phyloP scores from a whole-genome alignment of 64 coral and sea anemone genomes.

The Stylophora pistillata region DNA sequence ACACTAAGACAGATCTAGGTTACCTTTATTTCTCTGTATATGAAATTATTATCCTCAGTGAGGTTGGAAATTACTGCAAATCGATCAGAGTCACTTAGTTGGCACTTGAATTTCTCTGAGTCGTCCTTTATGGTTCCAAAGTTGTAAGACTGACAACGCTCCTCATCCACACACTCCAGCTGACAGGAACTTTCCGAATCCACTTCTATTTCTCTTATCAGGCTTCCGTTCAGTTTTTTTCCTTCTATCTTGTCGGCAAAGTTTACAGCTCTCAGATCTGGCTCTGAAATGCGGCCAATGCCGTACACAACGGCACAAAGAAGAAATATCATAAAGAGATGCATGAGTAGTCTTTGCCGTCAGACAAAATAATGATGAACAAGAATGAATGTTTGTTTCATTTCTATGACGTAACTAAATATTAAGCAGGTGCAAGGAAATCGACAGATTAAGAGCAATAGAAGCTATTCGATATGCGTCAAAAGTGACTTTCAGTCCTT shows the following conservation, averaged over 20 bases:
- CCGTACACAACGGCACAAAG: background rate
- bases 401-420: too few relatives aligned
- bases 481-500: too few relatives aligned
- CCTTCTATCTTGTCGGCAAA: background rate
- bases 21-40: background rate
- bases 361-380: too few relatives aligned
- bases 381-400: too few relatives aligned
- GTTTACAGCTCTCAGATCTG: background rate
- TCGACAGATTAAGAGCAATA: too few relatives aligned
- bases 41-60: background rate
- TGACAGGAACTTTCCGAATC: slow-evolving; percentile 2
- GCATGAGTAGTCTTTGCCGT: background rate
- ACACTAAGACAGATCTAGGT: background rate
- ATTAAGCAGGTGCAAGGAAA: too few relatives aligned
- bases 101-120: background rate
- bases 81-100: slow-evolving; percentile 1
- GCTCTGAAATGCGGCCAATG: background rate
- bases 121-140: background rate
- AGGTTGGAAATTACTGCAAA: background rate
- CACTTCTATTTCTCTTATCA: background rate
- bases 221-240: background rate
- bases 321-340: background rate
- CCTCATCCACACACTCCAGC: slow-evolving; percentile 7
- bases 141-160: slow-evolving; percentile 49
- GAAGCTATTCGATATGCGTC: too few relatives aligned